Conservation (phyloP, 2,113 vertebrate genomes). For the Collichthys lucidus region DNA sequence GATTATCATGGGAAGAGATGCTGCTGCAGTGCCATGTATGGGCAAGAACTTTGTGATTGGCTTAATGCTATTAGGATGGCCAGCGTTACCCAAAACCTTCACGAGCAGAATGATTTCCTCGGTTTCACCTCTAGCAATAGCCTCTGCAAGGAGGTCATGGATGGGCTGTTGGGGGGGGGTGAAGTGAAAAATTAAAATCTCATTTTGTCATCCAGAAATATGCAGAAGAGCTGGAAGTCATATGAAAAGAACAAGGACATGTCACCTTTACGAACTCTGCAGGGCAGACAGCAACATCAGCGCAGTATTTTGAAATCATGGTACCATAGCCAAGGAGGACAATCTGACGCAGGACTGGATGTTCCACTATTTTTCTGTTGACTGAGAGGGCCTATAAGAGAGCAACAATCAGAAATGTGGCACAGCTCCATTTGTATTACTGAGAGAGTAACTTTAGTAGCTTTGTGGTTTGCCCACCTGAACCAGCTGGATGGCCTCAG, state of each 20-base stretch:
- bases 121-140: constrained; percentile 74
- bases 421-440: background rate
- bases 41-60: constrained; percentile 85
- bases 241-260: background rate
- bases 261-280: constrained; percentile 74
- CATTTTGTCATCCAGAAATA: background rate
- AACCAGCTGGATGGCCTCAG: constrained; percentile 78
- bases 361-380: constrained; percentile 71
- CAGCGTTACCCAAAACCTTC: constrained; percentile 89
- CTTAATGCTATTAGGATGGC: constrained; percentile 86
- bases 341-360: constrained; percentile 76
- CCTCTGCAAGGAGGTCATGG: constrained; percentile 82
- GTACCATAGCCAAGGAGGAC: constrained; percentile 85
- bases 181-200: background rate
- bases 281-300: constrained; percentile 60
- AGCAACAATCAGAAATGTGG: background rate
- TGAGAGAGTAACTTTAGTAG: background rate
- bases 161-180: constrained; percentile 80
- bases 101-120: constrained; percentile 82
- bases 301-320: constrained; percentile 84
- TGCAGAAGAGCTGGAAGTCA: background rate
- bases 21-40: constrained; percentile 77
- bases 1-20: constrained; percentile 75
- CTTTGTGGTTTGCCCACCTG: constrained; percentile 72
- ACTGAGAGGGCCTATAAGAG: constrained; percentile 78